Evolutionary conservation across 2,113 vertebrate species (phyloP).

Genomic region (Rattus rattus): DNA sequence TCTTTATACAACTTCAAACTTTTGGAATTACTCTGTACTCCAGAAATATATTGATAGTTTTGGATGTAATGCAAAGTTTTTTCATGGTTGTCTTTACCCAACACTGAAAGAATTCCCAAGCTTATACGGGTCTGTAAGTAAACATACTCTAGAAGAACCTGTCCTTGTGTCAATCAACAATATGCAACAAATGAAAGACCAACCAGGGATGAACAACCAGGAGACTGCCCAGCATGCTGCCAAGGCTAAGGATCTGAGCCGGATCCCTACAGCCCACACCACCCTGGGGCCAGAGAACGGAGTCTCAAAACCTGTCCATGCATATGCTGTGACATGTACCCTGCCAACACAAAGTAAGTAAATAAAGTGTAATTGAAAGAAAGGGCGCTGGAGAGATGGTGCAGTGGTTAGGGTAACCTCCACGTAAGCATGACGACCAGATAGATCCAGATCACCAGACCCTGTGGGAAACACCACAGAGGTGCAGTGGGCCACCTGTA

Average conservation of each 20-base stretch:
- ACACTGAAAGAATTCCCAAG: slow-evolving; percentile 36
- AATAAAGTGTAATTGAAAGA: not conserved
- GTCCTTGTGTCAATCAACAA: slow-evolving; percentile 80
- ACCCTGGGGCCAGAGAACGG: not conserved
- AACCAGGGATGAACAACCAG: not conserved
- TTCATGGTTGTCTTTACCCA: slow-evolving; percentile 15
- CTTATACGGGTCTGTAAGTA: not conserved
- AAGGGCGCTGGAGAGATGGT: not conserved
- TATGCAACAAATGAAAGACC: not conserved
- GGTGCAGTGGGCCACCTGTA: not conserved
- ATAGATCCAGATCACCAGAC: not conserved
- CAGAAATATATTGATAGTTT: slow-evolving; percentile 18
- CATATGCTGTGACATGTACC: not conserved
- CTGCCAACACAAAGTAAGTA: not conserved
- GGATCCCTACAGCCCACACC: not conserved
- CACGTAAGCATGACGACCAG: not conserved
- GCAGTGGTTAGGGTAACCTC: not conserved
- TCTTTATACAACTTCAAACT: not conserved
- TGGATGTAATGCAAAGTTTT: not conserved
- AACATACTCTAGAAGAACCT: slow-evolving; percentile 65
- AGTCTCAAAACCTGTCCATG: not conserved
- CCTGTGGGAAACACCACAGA: too few species aligned
- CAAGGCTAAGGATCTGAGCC: not conserved
- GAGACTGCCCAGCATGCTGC: not conserved
- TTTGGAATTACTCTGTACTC: not conserved